These are phyloP conservation scores for Bujurquina vittata DNA, from an alignment of 2,113 vertebrate species.

Conservation along the genomic window DNA sequence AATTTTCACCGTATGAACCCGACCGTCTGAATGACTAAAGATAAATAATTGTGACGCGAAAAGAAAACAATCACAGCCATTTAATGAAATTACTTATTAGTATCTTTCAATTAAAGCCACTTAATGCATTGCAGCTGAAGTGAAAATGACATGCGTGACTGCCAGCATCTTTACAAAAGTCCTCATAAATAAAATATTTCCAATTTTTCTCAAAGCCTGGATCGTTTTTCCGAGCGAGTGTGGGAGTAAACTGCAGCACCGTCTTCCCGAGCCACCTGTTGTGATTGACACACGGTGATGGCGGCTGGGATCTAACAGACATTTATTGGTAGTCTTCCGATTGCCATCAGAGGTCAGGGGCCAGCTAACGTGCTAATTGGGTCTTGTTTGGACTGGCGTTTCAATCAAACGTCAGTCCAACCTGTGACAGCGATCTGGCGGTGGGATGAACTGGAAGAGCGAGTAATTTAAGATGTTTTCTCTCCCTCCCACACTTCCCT, in stretches of 20 bases:
- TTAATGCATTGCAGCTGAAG: conserved; percentile 13
- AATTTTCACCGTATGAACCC: conserved; percentile 44
- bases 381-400: conserved; percentile 38
- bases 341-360: conserved; percentile 51
- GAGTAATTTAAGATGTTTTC: conserved; percentile 58
- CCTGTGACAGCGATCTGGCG: conserved; percentile 30
- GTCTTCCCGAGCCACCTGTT: background rate
- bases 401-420: conserved; percentile 59
- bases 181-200: background rate
- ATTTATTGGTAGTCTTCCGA: conserved; percentile 68
- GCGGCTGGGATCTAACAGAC: conserved; percentile 37
- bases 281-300: conserved; percentile 39
- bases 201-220: background rate
- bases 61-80: conserved; percentile 49
- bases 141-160: conserved; percentile 14
- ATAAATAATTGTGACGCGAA: conserved; percentile 41
- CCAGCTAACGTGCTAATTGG: conserved; percentile 60
- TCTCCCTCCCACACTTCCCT: conserved; percentile 19
- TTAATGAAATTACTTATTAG: conserved; percentile 44
- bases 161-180: background rate
- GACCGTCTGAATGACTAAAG: conserved; percentile 31
- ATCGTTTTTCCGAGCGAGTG: background rate
- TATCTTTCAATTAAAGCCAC: conserved; percentile 49
- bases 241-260: conserved; percentile 6
- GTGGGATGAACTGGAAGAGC: conserved; percentile 42